A percentile compares a stretch with the other conserved stretches of the same genome.
Evolutionary conservation across 2,888 invertebrate species (phyloP).

Genomic region (Acleris literana): DNA sequence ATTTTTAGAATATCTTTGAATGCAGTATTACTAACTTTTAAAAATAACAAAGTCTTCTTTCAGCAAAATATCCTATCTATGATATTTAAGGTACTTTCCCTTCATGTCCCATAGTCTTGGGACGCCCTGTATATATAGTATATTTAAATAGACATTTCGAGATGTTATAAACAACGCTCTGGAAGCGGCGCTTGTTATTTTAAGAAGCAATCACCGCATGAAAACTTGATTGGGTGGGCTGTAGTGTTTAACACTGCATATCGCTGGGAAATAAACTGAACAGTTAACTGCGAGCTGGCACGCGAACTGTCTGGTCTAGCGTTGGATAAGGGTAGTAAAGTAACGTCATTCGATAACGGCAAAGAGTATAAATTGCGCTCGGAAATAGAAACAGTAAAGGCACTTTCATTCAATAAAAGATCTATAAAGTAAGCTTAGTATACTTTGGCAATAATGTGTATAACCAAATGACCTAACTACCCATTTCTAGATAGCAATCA

Average conservation of each 20-base stretch:
- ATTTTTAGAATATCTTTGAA: too few relatives aligned
- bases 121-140: too few relatives aligned
- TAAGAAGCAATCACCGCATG: conserved; percentile 37
- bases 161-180: conserved; percentile 24
- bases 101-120: too few relatives aligned
- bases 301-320: conserved; percentile 24
- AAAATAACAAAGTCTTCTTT: too few relatives aligned
- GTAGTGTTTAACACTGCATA: conserved; percentile 31
- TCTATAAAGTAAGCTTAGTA: too few relatives aligned
- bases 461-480: too few relatives aligned
- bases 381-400: conserved; percentile 9
- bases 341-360: conserved; percentile 16
- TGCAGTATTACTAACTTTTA: too few relatives aligned
- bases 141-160: conserved; percentile 16
- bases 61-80: too few relatives aligned
- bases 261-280: conserved; percentile 27
- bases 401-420: not conserved
- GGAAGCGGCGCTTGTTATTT: conserved; percentile 33
- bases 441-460: too few relatives aligned
- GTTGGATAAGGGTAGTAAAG: conserved; percentile 15
- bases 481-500: too few relatives aligned
- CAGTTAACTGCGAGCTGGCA: conserved; percentile 27
- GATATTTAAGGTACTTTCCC: too few relatives aligned
- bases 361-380: conserved; percentile 7
- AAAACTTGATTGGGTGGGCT: conserved; percentile 37